A percentile compares a stretch with the other conserved stretches of the same genome.
These are phyloP conservation scores for Hypomecis punctinalis DNA, from an alignment of 2,888 invertebrate species.

Conservation along the genomic window DNA sequence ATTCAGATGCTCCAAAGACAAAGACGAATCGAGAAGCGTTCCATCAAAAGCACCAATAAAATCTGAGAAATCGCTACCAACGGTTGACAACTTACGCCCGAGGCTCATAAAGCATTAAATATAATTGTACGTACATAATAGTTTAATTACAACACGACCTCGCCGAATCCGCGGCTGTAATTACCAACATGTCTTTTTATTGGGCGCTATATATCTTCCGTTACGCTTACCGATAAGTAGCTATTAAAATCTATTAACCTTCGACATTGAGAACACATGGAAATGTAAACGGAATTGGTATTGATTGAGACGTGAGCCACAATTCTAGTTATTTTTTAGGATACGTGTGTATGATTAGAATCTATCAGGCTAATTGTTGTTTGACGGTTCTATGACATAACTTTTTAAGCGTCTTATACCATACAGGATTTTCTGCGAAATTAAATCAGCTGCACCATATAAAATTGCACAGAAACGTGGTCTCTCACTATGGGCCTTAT, in stretches of 20 bases:
- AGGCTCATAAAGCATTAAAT: conserved; percentile 45
- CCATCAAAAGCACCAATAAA: conserved; percentile 7
- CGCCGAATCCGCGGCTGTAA: conserved; percentile 49
- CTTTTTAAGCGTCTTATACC: too few relatives aligned
- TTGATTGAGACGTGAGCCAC: conserved; percentile 31
- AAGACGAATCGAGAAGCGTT: not conserved
- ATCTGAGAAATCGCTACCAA: conserved; percentile 8
- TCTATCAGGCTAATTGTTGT: too few relatives aligned
- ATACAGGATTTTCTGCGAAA: too few relatives aligned
- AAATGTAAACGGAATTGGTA: conserved; percentile 32
- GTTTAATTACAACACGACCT: conserved; percentile 62
- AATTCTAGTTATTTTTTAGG: conserved; percentile 12
- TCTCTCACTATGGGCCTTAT: too few relatives aligned
- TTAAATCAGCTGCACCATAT: too few relatives aligned
- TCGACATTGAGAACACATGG: conserved; percentile 38
- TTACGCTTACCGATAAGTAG: conserved; percentile 45
- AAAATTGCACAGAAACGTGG: too few relatives aligned
- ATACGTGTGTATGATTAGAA: too few relatives aligned
- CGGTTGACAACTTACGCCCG: conserved; percentile 30
- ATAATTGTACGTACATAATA: conserved; percentile 53
- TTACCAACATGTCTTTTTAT: conserved; percentile 45
- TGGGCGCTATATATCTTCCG: conserved; percentile 55
- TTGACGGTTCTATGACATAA: too few relatives aligned
- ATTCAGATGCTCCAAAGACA: not conserved
- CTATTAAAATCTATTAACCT: conserved; percentile 53